These are phyloP conservation scores for Tenthredo mesomela DNA, from an alignment of 2,888 invertebrate genomes.

Conservation along the genomic window DNA sequence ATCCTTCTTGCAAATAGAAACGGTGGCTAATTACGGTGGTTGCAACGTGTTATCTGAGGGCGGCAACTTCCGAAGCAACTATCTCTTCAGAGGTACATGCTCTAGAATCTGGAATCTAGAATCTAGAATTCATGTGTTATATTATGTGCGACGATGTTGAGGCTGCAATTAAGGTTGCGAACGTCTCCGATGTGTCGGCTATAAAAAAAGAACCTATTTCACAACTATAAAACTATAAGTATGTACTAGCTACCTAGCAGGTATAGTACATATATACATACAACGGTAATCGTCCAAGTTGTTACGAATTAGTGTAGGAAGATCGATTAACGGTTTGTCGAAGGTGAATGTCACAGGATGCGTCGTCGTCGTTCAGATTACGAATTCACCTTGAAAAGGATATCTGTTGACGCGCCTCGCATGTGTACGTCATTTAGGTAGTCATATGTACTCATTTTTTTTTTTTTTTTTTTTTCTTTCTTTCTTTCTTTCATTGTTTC, in stretches of 20 bases:
- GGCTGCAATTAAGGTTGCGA: slow-evolving; percentile 41
- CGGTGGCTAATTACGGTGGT: slow-evolving; percentile 39
- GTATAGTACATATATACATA: neutral
- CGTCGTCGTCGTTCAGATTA: neutral
- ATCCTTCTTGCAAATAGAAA: slow-evolving; percentile 47
- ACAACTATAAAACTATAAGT: neutral
- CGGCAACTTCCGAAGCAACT: slow-evolving; percentile 46
- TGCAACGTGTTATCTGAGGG: slow-evolving; percentile 40
- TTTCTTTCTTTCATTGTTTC: neutral
- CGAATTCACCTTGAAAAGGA: slow-evolving; percentile 14
- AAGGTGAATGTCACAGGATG: slow-evolving; percentile 47
- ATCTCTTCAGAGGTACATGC: slow-evolving; percentile 20
- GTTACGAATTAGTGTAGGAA: slow-evolving; percentile 34
- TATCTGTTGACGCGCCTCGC: neutral
- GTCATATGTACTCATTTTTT: neutral
- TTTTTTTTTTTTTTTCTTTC: neutral
- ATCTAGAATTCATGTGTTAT: slow-evolving; percentile 34
- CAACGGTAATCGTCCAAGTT: slow-evolving; percentile 20
- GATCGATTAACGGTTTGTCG: slow-evolving; percentile 48
- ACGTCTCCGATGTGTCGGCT: neutral
- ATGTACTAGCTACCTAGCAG: neutral
- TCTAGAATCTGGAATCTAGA: slow-evolving; percentile 8
- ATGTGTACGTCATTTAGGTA: neutral
- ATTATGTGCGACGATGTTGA: neutral
- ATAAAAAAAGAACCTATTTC: neutral